These are phyloP conservation scores for Pharmacophagus antenor DNA, from an alignment of 2,888 invertebrate genomes.

Conservation along the genomic window DNA sequence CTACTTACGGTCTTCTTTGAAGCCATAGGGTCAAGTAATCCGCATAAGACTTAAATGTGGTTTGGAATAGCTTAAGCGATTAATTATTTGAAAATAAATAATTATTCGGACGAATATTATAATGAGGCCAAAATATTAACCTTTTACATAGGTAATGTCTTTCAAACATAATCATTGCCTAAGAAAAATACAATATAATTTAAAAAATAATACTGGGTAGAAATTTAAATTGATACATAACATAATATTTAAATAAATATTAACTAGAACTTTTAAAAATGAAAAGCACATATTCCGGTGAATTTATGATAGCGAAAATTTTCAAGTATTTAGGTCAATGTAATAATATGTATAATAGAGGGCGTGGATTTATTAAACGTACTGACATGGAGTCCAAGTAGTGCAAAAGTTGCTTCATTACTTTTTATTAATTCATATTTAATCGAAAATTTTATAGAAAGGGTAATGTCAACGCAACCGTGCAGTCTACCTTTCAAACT, in stretches of 20 bases:
- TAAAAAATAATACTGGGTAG: too few relatives aligned
- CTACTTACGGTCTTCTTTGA: slow-evolving; percentile 6
- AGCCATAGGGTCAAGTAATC: slow-evolving; percentile 7
- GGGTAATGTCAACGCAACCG: not conserved
- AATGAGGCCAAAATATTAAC: not conserved
- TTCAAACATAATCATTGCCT: too few relatives aligned
- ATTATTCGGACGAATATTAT: not conserved
- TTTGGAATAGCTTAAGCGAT: not conserved
- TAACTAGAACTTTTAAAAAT: too few relatives aligned
- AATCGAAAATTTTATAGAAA: not conserved
- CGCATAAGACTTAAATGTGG: not conserved
- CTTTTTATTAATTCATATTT: not conserved
- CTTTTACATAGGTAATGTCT: too few relatives aligned
- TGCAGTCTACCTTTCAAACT: not conserved
- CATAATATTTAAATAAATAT: too few relatives aligned
- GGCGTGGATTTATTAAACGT: slow-evolving; percentile 33
- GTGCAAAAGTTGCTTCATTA: not conserved
- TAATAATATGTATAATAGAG: too few relatives aligned
- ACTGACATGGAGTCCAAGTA: slow-evolving; percentile 15
- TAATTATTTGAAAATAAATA: not conserved
- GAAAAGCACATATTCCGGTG: not conserved
- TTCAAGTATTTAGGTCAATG: slow-evolving; percentile 42
- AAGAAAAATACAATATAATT: too few relatives aligned
- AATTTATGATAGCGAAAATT: slow-evolving; percentile 2
- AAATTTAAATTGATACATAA: too few relatives aligned